Conservation (phyloP, 2,797 vertebrate species). For the Scyliorhinus canicula region DNA sequence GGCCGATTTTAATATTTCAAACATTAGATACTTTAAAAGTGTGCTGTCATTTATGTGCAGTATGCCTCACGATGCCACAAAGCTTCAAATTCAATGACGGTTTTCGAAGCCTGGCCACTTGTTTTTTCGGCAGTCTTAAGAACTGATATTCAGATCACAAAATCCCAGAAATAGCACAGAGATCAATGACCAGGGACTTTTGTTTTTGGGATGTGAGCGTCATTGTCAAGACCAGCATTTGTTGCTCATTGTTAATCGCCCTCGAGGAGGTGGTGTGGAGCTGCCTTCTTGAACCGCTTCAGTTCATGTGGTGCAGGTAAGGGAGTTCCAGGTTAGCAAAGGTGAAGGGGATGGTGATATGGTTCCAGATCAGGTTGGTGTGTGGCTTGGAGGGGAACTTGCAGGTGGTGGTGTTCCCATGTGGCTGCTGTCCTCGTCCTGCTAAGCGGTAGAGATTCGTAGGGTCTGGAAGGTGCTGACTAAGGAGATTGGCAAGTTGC, state of each 20-base stretch:
- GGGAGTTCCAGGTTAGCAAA: not conserved
- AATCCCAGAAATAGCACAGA: not conserved
- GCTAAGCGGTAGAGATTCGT: not conserved
- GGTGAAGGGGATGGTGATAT: not conserved
- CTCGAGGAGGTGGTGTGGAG: too few relatives aligned
- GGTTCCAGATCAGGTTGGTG: not conserved
- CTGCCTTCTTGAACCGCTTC: too few relatives aligned
- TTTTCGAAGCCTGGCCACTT: not conserved
- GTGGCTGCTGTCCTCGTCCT: not conserved
- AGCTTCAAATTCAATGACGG: not conserved
- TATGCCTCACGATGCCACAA: not conserved
- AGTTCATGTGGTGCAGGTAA: not conserved
- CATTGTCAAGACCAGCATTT: not conserved
- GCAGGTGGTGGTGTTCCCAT: not conserved
- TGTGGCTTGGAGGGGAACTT: not conserved
- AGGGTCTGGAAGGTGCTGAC: not conserved
- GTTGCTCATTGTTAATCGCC: not conserved
- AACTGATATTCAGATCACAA: not conserved
- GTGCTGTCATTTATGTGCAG: not conserved
- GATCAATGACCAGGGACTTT: not conserved
- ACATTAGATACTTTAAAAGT: not conserved
- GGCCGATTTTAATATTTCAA: not conserved
- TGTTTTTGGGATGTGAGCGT: not conserved
- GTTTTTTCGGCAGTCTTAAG: not conserved
- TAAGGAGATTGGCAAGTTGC: not conserved